Evolutionary conservation across 1,140 invertebrate genomes (phyloP).

Genomic region (Orussus abietinus): DNA sequence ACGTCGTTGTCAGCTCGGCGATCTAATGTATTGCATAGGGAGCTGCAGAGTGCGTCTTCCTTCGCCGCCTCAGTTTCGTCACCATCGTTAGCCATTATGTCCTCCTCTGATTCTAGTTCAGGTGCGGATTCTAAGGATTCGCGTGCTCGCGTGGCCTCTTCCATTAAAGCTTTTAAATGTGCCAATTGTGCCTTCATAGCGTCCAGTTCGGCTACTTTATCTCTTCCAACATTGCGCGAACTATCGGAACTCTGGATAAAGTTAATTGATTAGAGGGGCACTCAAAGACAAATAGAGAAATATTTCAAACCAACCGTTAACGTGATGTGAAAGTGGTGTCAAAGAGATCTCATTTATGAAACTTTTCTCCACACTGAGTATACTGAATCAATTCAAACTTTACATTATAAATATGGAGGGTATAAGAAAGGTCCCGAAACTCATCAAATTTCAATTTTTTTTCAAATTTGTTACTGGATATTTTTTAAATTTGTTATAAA

Average conservation of each 20-base stretch:
- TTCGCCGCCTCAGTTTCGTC: conserved; percentile 21
- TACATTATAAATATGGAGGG: no score
- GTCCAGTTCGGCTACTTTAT: conserved; percentile 45
- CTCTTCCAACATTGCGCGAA: conserved; percentile 26
- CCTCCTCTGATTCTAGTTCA: conserved; percentile 28
- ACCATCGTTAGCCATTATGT: conserved; percentile 18
- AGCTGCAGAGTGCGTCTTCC: conserved; percentile 7
- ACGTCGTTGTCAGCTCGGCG: conserved; percentile 30
- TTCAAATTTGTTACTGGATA: no score
- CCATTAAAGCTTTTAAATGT: conserved; percentile 45
- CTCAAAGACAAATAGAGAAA: no score
- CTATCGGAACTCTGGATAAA: conserved; percentile 35
- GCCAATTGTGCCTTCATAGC: conserved; percentile 43
- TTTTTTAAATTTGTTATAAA: no score
- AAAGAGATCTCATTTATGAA: no score
- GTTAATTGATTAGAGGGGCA: no score
- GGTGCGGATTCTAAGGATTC: conserved; percentile 26
- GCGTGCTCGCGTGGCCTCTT: conserved; percentile 31
- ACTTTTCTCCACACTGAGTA: no score
- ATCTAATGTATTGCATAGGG: conserved; percentile 26
- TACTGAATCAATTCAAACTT: no score
- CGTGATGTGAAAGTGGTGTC: no score
- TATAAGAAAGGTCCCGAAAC: no score
- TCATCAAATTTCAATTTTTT: no score
- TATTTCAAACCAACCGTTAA: no score